These are phyloP conservation scores for Euplexia lucipara DNA, from an alignment of 2,888 invertebrate species.

Conservation along the genomic window DNA sequence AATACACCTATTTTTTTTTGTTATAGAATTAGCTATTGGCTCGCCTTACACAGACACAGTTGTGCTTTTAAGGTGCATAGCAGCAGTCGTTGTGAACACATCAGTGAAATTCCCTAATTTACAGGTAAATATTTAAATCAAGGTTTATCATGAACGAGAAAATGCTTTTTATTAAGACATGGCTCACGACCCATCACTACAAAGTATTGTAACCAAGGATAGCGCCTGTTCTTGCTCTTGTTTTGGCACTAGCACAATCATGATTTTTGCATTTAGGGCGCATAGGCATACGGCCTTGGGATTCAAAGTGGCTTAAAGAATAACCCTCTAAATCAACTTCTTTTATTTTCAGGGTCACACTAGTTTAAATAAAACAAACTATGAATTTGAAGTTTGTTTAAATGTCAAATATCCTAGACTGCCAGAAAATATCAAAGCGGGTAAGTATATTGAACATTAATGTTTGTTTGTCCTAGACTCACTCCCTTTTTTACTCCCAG, in stretches of 20 bases:
- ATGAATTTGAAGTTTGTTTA: conserved; percentile 69
- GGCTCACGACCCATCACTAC: too few species aligned
- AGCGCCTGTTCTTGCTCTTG: too few species aligned
- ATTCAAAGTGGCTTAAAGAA: too few species aligned
- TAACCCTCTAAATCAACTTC: not conserved
- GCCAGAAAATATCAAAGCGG: conserved; percentile 58
- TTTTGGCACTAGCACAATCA: too few species aligned
- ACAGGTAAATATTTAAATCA: conserved; percentile 67
- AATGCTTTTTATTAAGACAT: too few species aligned
- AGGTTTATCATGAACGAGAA: too few species aligned
- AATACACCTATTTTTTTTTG: conserved; percentile 7
- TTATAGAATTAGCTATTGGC: conserved; percentile 80
- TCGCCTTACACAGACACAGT: conserved; percentile 74
- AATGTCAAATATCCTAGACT: conserved; percentile 63
- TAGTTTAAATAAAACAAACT: conserved; percentile 41
- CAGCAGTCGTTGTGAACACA: conserved; percentile 69
- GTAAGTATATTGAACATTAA: conserved; percentile 67
- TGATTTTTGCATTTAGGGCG: too few species aligned
- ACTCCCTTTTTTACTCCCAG: too few species aligned
- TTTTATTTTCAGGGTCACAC: conserved; percentile 60
- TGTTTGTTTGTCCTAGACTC: too few species aligned
- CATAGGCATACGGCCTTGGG: too few species aligned
- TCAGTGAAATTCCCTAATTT: conserved; percentile 59
- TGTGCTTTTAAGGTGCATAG: conserved; percentile 71
- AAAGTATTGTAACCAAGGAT: too few species aligned